Evolutionary conservation across 2,888 invertebrate species (phyloP).

Genomic region (Catocala fraxini): DNA sequence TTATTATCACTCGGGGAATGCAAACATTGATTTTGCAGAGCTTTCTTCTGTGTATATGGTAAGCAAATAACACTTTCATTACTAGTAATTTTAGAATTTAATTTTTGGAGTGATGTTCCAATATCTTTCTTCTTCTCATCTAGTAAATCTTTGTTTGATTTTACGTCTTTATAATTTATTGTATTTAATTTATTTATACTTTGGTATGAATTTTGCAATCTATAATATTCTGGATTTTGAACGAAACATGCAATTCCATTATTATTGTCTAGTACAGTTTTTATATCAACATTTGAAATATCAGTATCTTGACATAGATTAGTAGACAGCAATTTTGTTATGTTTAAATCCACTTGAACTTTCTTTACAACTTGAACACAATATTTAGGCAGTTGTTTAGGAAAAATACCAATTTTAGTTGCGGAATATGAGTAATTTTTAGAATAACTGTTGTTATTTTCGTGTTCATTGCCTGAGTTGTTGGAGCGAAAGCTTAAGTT

Average conservation of each 20-base stretch:
- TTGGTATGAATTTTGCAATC: not conserved
- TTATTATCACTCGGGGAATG: too few species aligned
- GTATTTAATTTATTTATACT: not conserved
- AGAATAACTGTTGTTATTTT: conserved; percentile 31
- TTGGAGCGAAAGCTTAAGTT: not conserved
- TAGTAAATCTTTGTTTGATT: not conserved
- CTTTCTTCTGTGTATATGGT: not conserved
- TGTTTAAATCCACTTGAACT: conserved; percentile 69
- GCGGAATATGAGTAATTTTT: conserved; percentile 62
- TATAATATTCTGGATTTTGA: not conserved
- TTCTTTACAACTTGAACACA: conserved; percentile 65
- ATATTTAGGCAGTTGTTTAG: conserved; percentile 54
- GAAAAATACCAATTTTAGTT: conserved; percentile 63
- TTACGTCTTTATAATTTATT: too few species aligned
- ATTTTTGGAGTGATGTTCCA: not conserved
- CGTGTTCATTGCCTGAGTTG: conserved; percentile 1
- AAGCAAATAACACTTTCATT: not conserved
- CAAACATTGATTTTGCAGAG: not conserved
- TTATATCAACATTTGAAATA: conserved; percentile 2
- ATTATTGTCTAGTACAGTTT: not conserved
- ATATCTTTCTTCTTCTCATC: not conserved
- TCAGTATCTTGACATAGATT: conserved; percentile 7
- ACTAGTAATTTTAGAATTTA: not conserved
- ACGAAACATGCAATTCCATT: too few species aligned
- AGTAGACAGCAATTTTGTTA: conserved; percentile 64